Percentiles rank a stretch among this genome's conserved stretches.
These are phyloP conservation scores for Embiotoca jacksoni DNA, from an alignment of 2,113 vertebrate genomes.

Conservation along the genomic window DNA sequence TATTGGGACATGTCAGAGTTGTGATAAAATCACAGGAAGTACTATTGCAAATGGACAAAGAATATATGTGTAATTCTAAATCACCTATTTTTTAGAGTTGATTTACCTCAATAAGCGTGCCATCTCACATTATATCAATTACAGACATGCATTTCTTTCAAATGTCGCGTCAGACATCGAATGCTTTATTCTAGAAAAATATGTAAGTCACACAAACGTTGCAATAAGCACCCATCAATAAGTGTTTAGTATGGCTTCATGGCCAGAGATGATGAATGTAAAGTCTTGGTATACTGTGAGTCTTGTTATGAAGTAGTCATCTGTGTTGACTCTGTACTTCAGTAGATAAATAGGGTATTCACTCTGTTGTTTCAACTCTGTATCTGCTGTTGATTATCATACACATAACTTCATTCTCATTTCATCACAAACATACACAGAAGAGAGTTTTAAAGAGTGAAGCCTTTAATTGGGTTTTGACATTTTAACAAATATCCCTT, in stretches of 20 bases:
- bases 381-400: conserved; percentile 65
- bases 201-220: conserved; percentile 57
- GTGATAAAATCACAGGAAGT: conserved; percentile 64
- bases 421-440: conserved; percentile 52
- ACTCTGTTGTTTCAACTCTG: conserved; percentile 59
- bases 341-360: conserved; percentile 60
- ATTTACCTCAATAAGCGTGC: conserved; percentile 73
- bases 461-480: conserved; percentile 34
- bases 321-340: conserved; percentile 65
- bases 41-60: conserved; percentile 51
- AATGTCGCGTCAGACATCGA: conserved; percentile 35
- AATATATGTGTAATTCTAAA: conserved; percentile 39
- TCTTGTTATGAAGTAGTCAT: conserved; percentile 68
- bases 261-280: conserved; percentile 78
- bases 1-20: conserved; percentile 49
- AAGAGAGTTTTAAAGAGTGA: conserved; percentile 40
- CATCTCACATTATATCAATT: conserved; percentile 58
- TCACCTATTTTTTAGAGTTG: conserved; percentile 63
- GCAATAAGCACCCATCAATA: conserved; percentile 74
- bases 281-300: conserved; percentile 68
- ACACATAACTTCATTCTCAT: conserved; percentile 29
- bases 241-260: conserved; percentile 62
- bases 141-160: conserved; percentile 41
- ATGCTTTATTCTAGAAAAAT: conserved; percentile 44
- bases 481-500: conserved; percentile 47